A percentile compares a stretch with the other conserved stretches of the same genome.
Conservation (phyloP, 1,140 invertebrate genomes). For the Hirudo medicinalis region DNA sequence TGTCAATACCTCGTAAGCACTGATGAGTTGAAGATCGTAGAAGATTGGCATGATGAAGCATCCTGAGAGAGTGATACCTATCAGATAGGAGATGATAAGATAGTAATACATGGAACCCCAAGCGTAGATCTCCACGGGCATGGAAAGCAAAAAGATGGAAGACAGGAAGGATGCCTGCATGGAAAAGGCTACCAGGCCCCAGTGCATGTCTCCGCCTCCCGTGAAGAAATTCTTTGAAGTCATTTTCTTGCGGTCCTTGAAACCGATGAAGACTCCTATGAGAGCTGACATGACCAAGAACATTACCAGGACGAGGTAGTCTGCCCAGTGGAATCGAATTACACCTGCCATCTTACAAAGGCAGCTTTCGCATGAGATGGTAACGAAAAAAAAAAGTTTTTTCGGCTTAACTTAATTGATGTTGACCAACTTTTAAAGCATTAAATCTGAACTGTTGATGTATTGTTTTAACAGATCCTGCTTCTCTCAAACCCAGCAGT, state of each 20-base stretch:
- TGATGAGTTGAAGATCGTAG: slow-evolving; percentile 33
- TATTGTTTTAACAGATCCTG: too few species aligned
- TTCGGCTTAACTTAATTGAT: too few species aligned
- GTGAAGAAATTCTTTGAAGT: slow-evolving; percentile 17
- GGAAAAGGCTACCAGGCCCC: slow-evolving; percentile 32
- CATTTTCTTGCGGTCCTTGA: slow-evolving; percentile 12
- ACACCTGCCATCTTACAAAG: too few species aligned
- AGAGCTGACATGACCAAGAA: slow-evolving; percentile 14
- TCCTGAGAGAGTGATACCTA: slow-evolving; percentile 27
- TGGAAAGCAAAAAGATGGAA: slow-evolving; percentile 72
- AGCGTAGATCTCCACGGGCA: slow-evolving; percentile 66
- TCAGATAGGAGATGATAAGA: slow-evolving; percentile 27
- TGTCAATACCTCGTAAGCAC: slow-evolving; percentile 35
- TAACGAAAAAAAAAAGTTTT: too few species aligned
- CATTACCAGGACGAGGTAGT: slow-evolving; percentile 8
- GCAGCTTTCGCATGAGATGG: too few species aligned
- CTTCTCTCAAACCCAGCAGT: too few species aligned
- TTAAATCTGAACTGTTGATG: too few species aligned
- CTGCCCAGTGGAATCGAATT: slow-evolving; percentile 15
- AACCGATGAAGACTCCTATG: slow-evolving; percentile 11
- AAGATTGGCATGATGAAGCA: slow-evolving; percentile 36
- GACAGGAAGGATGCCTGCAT: slow-evolving; percentile 61
- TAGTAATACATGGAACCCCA: slow-evolving; percentile 31
- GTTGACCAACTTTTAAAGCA: too few species aligned
- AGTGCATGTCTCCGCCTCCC: slow-evolving; percentile 19